Conservation (phyloP, 35 echinoderm and acorn worm species). For the Stichopus chloronotus region DNA sequence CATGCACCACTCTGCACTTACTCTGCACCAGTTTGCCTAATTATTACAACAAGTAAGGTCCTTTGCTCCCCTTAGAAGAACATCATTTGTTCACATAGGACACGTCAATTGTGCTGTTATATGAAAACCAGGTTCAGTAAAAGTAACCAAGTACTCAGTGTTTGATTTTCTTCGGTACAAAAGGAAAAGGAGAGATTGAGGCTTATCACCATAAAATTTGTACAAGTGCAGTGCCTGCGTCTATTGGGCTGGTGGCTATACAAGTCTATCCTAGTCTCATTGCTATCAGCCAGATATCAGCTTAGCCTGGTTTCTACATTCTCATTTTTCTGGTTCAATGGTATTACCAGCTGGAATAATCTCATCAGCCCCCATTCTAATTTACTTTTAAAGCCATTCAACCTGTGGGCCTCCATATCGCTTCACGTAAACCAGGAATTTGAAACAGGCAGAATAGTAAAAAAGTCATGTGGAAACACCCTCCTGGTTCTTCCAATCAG, state of each 20-base stretch:
- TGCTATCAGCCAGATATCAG: constrained; percentile 4
- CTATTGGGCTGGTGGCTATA: neutral
- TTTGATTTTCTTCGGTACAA: too few species aligned
- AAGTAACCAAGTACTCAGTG: too few species aligned
- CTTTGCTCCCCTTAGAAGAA: too few species aligned
- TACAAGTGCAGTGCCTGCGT: neutral
- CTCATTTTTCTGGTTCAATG: neutral
- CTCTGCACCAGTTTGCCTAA: too few species aligned
- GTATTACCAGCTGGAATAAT: constrained; percentile 35
- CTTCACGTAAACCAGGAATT: constrained; percentile 22
- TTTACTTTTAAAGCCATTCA: constrained; percentile 40
- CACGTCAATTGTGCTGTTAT: too few species aligned
- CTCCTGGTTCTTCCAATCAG: neutral
- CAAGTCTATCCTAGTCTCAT: neutral
- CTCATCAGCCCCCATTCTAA: constrained; percentile 7
- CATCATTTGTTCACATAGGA: too few species aligned
- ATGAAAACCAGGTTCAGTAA: too few species aligned
- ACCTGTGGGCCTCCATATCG: neutral
- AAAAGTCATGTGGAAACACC: neutral
- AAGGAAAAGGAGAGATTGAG: too few species aligned
- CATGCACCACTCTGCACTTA: too few species aligned
- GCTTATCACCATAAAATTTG: too few species aligned
- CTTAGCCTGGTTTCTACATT: constrained; percentile 37
- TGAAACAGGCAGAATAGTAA: neutral
- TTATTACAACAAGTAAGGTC: too few species aligned